A percentile compares a stretch with the other conserved stretches of the same genome.
Conservation (phyloP, 2,888 invertebrate genomes). For the Dendrolimus pini region DNA sequence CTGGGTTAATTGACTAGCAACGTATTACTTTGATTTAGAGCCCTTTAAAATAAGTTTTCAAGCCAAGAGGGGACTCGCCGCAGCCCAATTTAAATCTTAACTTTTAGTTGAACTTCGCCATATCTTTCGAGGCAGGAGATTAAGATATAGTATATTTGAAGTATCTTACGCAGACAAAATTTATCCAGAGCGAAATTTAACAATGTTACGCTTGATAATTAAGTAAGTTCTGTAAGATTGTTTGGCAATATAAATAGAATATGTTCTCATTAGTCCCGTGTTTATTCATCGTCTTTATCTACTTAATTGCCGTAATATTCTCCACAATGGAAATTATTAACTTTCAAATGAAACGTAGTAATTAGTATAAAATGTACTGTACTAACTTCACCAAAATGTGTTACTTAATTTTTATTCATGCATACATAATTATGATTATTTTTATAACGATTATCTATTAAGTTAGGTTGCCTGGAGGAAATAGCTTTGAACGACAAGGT, state of each 20-base stretch:
- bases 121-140: slow-evolving; percentile 49
- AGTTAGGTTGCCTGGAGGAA: no score
- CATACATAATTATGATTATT: no score
- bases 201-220: not conserved
- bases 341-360: no score
- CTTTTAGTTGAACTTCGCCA: slow-evolving; percentile 57
- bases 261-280: not conserved
- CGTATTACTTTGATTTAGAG: slow-evolving; percentile 63
- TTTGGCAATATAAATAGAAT: not conserved
- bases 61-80: slow-evolving; percentile 36
- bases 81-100: slow-evolving; percentile 61
- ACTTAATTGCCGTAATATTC: no score
- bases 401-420: no score
- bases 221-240: not conserved
- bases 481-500: no score
- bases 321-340: no score
- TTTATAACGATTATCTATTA: no score
- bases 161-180: slow-evolving; percentile 20
- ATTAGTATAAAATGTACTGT: no score
- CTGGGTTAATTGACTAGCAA: slow-evolving; percentile 52
- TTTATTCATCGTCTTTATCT: not conserved
- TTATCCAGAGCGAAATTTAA: not conserved
- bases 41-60: slow-evolving; percentile 55
- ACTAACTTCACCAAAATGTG: no score
- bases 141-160: slow-evolving; percentile 51